These are phyloP conservation scores for Tragelaphus oryx DNA, from an alignment of 2,797 vertebrate genomes.

Conservation along the genomic window DNA sequence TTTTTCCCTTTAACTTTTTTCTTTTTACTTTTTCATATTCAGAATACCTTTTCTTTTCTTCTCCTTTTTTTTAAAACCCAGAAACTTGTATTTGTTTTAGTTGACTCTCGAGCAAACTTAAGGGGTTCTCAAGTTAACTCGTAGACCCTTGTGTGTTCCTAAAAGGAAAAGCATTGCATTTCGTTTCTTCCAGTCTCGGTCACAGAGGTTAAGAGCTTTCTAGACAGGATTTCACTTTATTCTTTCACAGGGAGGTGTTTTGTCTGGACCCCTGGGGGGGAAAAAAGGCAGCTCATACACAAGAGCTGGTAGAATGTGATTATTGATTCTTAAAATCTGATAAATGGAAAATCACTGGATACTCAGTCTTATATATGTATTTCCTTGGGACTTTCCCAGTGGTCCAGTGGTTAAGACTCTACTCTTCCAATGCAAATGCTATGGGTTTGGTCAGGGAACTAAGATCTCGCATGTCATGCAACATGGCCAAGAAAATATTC, in stretches of 20 bases:
- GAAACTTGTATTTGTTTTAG: not conserved
- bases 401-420: not conserved
- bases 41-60: not conserved
- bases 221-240: not conserved
- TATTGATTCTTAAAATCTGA: not conserved
- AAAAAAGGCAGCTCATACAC: not conserved
- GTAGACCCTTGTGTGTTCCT: not conserved
- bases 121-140: not conserved
- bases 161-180: not conserved
- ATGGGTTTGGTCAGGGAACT: not conserved
- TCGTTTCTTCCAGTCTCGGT: not conserved
- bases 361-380: not conserved
- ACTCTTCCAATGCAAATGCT: not conserved
- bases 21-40: not conserved
- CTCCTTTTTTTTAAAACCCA: not conserved
- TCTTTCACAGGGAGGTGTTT: not conserved
- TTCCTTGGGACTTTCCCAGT: not conserved
- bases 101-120: not conserved
- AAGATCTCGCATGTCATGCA: not conserved
- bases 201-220: not conserved
- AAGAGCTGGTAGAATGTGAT: not conserved
- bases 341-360: not conserved
- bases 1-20: not conserved
- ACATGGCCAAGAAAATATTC: not conserved
- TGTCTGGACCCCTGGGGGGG: accelerated